Evolutionary conservation across 2,797 vertebrate species (phyloP), one percentile per base, ranked within the genome.

Genomic region (Periophthalmus magnuspinnatus): DNA sequence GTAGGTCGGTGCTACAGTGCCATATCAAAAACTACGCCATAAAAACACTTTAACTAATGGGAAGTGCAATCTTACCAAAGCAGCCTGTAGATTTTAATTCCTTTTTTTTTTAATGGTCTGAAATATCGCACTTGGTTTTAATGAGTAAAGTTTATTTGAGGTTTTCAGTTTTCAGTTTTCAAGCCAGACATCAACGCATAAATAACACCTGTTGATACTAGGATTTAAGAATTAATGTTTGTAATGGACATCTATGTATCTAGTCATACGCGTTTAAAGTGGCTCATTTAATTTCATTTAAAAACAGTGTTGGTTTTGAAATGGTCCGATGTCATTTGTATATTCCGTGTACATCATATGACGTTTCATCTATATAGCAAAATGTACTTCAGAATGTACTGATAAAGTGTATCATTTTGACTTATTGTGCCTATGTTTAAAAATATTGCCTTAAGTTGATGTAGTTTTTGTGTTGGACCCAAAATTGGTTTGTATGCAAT

Each of bases 401-500:
- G 22, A 41, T 48, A 67, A 72, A 54, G 64, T 54, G 32, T 68
- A 36, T 78, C 47, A 77, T 82, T 61, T 88, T 76, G 56, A 47
- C 71, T 59, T 62, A 68, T 68, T 48, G 34, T 65, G n/a, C 52
- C 70, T 71, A 52, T 78, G 57, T 77, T 72, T 71, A 52, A 55
- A 66, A 62, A 70, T 63, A 47, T 24, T 90, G 88, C 85, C 87
- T 90, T 89, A 90, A 58, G 54, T 80, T 81, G 69, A 80, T 78
- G 45, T 78, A 62, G 69, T 66, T 61, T 64, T 63, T 73, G 71
- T 75, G 41, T 80, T 57, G 68, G 68, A 83, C 63, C 77, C 68
- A 72, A 52, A 45, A 83, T 82, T 85, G 84, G 78, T 90, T 88
- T 84, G 76, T 84, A 84, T 86, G 80, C 82, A 90, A 84, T 86